These are phyloP conservation scores for Pristionchus exspectatus DNA, from an alignment of 2,888 invertebrate species.

Conservation along the genomic window DNA sequence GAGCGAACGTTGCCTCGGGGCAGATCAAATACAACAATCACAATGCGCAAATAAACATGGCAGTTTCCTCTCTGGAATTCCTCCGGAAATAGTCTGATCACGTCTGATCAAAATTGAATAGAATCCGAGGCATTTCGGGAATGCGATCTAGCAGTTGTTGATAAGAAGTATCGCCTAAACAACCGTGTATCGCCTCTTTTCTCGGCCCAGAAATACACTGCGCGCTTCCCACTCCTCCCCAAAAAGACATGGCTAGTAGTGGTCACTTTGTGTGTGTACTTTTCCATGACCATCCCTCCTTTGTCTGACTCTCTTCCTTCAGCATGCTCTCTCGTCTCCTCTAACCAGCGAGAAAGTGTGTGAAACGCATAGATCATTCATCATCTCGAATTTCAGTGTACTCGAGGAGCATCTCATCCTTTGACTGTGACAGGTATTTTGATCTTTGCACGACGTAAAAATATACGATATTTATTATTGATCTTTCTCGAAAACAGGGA, in stretches of 20 bases:
- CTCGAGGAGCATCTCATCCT: conserved; percentile 5
- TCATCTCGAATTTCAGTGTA: conserved; percentile 45
- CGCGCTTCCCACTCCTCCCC: not conserved
- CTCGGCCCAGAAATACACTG: not conserved
- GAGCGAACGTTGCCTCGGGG: not conserved
- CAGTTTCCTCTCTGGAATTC: not conserved
- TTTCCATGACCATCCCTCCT: conserved; percentile 3
- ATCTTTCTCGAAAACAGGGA: not conserved
- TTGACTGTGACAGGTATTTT: conserved; percentile 16
- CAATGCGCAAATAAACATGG: not conserved
- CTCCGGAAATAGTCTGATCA: not conserved
- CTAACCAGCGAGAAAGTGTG: not conserved
- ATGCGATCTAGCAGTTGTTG: not conserved
- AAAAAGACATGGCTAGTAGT: conserved; percentile 39
- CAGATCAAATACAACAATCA: conserved; percentile 10
- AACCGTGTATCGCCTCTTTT: not conserved
- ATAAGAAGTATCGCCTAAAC: not conserved
- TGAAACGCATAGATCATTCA: not conserved
- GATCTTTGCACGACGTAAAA: not conserved
- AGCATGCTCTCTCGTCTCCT: not conserved
- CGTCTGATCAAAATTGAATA: not conserved
- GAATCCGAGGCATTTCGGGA: not conserved
- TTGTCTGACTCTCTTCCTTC: not conserved
- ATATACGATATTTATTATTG: conserved; percentile 46
- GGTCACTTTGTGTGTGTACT: conserved; percentile 41